Percentiles rank a stretch among this genome's conserved stretches.
These are phyloP conservation scores for Greenwoodochromis staneri DNA, from an alignment of 2,113 vertebrate species.

Conservation along the genomic window DNA sequence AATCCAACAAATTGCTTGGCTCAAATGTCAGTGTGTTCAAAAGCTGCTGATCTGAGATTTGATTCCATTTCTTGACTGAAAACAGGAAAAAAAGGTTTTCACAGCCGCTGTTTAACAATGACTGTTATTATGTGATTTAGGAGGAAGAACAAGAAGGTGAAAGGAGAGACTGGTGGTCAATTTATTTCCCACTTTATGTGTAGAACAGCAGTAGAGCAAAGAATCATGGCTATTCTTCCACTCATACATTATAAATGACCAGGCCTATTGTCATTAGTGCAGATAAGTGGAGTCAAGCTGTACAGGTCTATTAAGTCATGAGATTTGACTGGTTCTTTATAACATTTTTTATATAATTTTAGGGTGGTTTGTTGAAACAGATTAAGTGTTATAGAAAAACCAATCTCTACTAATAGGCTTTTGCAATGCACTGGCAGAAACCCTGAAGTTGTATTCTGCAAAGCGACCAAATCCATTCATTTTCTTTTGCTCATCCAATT, in stretches of 20 bases:
- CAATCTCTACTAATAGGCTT: background rate
- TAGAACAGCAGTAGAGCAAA: background rate
- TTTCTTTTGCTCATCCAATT: background rate
- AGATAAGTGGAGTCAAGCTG: background rate
- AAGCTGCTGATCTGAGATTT: background rate
- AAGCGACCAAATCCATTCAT: background rate
- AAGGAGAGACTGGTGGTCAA: background rate
- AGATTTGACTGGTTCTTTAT: background rate
- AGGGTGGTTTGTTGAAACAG: background rate
- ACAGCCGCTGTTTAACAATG: background rate
- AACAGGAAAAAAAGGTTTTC: background rate
- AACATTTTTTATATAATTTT: background rate
- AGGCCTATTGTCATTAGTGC: background rate
- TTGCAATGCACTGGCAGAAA: background rate
- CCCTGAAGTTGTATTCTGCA: background rate
- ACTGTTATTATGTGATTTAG: background rate
- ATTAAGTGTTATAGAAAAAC: background rate
- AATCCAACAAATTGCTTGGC: background rate
- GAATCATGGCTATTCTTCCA: background rate
- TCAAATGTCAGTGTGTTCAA: background rate
- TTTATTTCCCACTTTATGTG: background rate
- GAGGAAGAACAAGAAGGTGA: background rate
- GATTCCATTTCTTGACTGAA: background rate
- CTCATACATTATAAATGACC: background rate
- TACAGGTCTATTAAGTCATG: background rate